Evolutionary conservation across 2,888 invertebrate species (phyloP).

Genomic region (Metalampra italica): DNA sequence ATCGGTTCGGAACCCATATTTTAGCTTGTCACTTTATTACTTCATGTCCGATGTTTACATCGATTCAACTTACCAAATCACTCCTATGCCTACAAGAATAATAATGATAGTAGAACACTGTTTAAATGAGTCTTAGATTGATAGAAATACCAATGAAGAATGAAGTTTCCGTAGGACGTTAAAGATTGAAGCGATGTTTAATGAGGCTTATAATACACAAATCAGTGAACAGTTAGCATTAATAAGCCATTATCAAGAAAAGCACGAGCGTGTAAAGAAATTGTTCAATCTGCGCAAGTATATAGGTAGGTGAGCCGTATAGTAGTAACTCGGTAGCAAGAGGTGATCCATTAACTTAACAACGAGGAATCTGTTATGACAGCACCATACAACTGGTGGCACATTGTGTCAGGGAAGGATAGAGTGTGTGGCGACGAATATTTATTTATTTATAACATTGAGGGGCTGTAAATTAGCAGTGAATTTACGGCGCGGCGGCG

Average conservation of each 20-base stretch:
- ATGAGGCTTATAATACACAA: constrained; percentile 11
- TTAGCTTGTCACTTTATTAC: no score
- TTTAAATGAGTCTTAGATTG: no score
- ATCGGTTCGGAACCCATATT: no score
- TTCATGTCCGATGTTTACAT: no score
- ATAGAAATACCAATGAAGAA: no score
- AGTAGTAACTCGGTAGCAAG: constrained; percentile 4
- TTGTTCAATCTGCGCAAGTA: background rate
- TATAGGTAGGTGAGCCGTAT: background rate
- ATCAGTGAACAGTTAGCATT: constrained; percentile 3
- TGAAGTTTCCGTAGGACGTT: background rate
- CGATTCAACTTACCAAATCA: no score
- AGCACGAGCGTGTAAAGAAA: background rate
- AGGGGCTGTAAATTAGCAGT: constrained; percentile 76
- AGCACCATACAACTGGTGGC: constrained; percentile 59
- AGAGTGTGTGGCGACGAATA: constrained; percentile 55
- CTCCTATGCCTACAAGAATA: no score
- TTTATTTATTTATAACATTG: constrained; percentile 76
- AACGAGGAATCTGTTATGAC: constrained; percentile 71
- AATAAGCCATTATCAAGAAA: constrained; percentile 7
- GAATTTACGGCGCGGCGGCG: constrained; percentile 66
- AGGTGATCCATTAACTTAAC: constrained; percentile 48
- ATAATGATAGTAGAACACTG: no score
- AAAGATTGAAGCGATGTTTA: constrained; percentile 15
- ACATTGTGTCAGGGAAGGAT: constrained; percentile 64